Conservation (phyloP, 2,888 invertebrate species). For the Ormyrus pomaceus region DNA sequence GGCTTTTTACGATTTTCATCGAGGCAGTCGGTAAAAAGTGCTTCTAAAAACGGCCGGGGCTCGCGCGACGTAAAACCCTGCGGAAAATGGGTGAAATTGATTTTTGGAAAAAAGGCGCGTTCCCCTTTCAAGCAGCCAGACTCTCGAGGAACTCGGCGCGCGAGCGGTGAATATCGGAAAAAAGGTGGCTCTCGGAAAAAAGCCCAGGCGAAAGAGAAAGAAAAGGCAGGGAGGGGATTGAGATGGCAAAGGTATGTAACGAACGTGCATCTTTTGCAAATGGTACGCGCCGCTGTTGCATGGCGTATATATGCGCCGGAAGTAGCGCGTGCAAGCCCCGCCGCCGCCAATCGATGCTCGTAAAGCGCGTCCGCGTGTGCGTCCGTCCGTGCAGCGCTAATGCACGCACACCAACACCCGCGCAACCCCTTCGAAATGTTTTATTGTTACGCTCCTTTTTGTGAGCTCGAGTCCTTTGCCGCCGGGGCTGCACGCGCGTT, state of each 20-base stretch:
- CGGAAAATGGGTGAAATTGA: conserved; percentile 38
- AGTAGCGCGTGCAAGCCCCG: conserved; percentile 5
- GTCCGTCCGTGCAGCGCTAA: background rate
- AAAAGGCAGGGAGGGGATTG: conserved; percentile 1
- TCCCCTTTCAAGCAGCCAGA: conserved; percentile 20
- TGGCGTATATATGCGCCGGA: conserved; percentile 21
- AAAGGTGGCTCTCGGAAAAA: background rate
- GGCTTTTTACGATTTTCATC: conserved; percentile 3
- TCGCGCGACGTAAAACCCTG: conserved; percentile 8
- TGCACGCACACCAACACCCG: background rate
- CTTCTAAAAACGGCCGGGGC: background rate
- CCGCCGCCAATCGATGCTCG: conserved; percentile 29
- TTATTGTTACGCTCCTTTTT: conserved; percentile 42
- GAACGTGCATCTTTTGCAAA: conserved; percentile 57
- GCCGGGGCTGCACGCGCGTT: conserved; percentile 14
- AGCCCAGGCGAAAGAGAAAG: background rate
- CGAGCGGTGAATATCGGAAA: background rate
- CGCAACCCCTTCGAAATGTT: conserved; percentile 30
- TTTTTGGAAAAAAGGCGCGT: conserved; percentile 16
- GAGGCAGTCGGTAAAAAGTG: background rate
- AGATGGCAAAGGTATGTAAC: conserved; percentile 49
- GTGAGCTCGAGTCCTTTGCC: background rate
- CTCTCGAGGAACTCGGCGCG: background rate
- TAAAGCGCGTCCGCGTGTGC: conserved; percentile 10
- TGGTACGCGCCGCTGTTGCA: background rate